A percentile compares a stretch with the other conserved stretches of the same genome.
These are phyloP conservation scores for Poliocrania exsul DNA, from an alignment of 2,797 vertebrate species.

Conservation along the genomic window DNA sequence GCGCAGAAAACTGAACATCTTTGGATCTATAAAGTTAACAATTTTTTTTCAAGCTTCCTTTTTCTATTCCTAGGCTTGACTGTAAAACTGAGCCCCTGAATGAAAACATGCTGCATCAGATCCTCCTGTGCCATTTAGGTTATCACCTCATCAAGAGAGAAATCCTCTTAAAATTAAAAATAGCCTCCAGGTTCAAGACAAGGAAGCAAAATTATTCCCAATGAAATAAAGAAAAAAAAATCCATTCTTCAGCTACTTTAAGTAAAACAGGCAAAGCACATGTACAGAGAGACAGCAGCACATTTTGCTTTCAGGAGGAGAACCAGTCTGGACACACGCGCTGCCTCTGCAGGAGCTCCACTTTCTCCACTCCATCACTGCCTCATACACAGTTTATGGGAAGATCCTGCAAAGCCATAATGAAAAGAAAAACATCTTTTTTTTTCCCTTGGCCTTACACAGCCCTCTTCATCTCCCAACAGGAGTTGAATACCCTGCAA, in stretches of 20 bases:
- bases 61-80: neutral
- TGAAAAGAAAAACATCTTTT: rapidly evolving
- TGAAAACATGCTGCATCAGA: neutral
- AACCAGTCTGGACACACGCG: rapidly evolving
- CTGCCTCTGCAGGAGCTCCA: neutral
- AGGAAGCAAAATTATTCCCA: neutral
- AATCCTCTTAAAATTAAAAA: constrained; percentile 21
- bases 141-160: constrained; percentile 34
- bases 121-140: neutral
- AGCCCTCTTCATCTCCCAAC: neutral
- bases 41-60: constrained; percentile 1
- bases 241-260: neutral
- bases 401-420: neutral
- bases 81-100: neutral
- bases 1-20: neutral
- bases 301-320: neutral
- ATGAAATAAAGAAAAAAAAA: neutral
- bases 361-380: neutral
- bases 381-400: neutral
- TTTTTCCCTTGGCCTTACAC: neutral
- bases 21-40: neutral
- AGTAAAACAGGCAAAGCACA: neutral
- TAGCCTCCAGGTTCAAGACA: neutral
- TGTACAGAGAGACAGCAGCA: neutral
- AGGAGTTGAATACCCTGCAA: rapidly evolving